Conservation (phyloP, 1,140 invertebrate genomes). For the Solenopsis fugax region DNA sequence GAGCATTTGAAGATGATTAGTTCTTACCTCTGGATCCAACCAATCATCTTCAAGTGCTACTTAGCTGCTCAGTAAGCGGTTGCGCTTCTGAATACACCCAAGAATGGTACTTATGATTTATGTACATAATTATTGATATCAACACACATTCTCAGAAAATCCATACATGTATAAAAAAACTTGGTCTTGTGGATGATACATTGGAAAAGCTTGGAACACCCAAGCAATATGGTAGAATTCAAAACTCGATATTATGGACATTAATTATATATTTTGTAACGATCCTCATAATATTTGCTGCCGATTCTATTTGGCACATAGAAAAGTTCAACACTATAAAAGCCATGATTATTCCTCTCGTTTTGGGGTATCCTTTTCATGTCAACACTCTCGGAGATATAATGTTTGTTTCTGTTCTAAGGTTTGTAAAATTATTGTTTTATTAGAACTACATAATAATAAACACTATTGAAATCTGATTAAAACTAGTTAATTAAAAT, state of each 20-base stretch:
- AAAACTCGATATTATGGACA: neutral
- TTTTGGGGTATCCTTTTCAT: neutral
- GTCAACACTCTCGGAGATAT: neutral
- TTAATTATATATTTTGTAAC: neutral
- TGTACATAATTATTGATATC: neutral
- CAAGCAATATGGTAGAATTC: conserved; percentile 21
- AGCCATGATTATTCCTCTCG: neutral
- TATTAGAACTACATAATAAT: neutral
- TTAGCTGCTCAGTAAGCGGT: too few species aligned
- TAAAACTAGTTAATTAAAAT: neutral
- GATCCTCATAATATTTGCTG: neutral
- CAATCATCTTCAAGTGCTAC: too few species aligned
- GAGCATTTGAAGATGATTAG: too few species aligned
- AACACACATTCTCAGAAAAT: conserved; percentile 33
- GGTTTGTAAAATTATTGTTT: conserved; percentile 7
- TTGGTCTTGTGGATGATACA: conserved; percentile 27
- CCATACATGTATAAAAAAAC: conserved; percentile 7
- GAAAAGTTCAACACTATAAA: neutral
- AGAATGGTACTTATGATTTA: neutral
- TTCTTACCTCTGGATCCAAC: too few species aligned
- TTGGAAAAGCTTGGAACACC: conserved; percentile 26
- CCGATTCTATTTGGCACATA: conserved; percentile 11
- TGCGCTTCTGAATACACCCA: too few species aligned
- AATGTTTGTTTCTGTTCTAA: neutral
- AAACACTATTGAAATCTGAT: neutral